Conservation (phyloP, 2,113 vertebrate species). For the Polyodon spathula region DNA sequence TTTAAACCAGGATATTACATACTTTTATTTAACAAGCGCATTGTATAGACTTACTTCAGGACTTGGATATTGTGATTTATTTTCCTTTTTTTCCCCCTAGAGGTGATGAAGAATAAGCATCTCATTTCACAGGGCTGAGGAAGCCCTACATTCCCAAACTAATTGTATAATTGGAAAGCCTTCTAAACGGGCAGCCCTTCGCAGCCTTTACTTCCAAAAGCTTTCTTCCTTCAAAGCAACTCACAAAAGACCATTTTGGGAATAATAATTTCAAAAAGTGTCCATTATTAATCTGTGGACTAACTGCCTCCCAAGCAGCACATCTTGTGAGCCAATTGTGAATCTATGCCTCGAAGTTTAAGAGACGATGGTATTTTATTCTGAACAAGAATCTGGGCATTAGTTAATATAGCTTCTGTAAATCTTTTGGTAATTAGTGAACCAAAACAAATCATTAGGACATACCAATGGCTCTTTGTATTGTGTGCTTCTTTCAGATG, state of each 20-base stretch:
- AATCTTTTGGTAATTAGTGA: neutral
- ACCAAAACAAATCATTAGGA: neutral
- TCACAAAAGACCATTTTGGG: conserved; percentile 70
- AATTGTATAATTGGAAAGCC: conserved; percentile 73
- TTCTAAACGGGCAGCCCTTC: conserved; percentile 59
- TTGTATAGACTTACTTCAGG: too few species aligned
- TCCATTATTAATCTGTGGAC: conserved; percentile 56
- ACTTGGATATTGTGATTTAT: too few species aligned
- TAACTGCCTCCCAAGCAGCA: conserved; percentile 18
- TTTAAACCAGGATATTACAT: too few species aligned
- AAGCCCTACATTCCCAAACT: conserved; percentile 71
- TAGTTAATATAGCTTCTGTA: neutral
- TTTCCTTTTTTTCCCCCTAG: conserved; percentile 16
- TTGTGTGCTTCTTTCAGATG: neutral
- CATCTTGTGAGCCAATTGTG: neutral
- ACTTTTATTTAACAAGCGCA: too few species aligned
- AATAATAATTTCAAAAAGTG: conserved; percentile 61
- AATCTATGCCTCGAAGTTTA: neutral
- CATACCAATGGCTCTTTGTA: neutral
- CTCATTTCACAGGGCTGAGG: conserved; percentile 46
- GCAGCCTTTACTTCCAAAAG: conserved; percentile 37
- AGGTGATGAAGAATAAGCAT: conserved; percentile 24
- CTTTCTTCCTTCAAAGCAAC: conserved; percentile 57
- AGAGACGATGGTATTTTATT: neutral
- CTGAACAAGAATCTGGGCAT: neutral